A percentile compares a stretch with the other conserved stretches of the same genome.
Evolutionary conservation across 2,113 vertebrate genomes (phyloP).

Genomic region (Petroica traversi): DNA sequence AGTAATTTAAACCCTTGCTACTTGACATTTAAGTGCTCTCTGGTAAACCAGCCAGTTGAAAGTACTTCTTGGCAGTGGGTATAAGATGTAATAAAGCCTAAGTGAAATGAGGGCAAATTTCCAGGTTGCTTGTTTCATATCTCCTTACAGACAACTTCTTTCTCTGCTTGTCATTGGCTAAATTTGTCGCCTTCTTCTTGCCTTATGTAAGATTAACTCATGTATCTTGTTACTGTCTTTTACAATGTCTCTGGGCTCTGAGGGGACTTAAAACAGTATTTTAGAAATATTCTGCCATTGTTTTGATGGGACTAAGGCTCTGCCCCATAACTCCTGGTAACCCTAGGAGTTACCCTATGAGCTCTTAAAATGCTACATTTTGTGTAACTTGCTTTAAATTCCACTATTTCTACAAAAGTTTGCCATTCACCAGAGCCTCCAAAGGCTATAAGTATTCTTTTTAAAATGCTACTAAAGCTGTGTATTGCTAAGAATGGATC

Average conservation of each 20-base stretch:
- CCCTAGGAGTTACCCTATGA: neutral
- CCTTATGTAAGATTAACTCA: slow-evolving; percentile 12
- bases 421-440: neutral
- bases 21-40: slow-evolving; percentile 30
- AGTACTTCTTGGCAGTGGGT: neutral
- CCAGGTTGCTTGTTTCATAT: neutral
- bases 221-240: neutral
- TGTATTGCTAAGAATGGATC: neutral
- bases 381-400: neutral
- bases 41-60: neutral
- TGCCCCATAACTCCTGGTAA: neutral
- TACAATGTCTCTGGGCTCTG: neutral
- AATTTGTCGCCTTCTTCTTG: slow-evolving; percentile 38
- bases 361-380: neutral
- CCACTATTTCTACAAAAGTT: neutral
- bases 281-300: neutral
- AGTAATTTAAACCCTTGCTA: neutral
- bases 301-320: neutral
- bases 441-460: neutral
- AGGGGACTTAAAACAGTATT: neutral
- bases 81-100: slow-evolving; percentile 21
- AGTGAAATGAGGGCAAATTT: neutral
- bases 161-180: slow-evolving; percentile 27
- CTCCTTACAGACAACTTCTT: slow-evolving; percentile 20
- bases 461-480: neutral